Percentiles rank a stretch among this genome's conserved stretches.
phyloP scores from a whole-genome alignment of 2,888 invertebrate genomes.

The Bruchidius siliquastri region DNA sequence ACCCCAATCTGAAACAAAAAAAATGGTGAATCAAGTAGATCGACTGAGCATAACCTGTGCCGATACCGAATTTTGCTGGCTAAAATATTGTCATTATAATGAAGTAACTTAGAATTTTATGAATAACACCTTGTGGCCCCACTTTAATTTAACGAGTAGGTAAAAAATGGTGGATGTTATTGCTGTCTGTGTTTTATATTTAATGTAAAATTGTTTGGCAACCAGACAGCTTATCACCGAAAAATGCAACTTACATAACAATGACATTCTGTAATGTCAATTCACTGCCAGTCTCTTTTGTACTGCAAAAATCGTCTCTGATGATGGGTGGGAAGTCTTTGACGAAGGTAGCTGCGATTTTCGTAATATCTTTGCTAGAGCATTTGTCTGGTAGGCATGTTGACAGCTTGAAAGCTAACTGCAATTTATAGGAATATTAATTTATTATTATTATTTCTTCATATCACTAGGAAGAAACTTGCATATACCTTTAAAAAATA shows the following conservation, averaged over 20 bases:
- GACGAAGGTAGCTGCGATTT: constrained; percentile 15
- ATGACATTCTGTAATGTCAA: constrained; percentile 21
- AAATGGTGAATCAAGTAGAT: background rate
- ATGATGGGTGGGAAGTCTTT: background rate
- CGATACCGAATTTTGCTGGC: no score
- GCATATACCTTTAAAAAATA: no score
- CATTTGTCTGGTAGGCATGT: constrained; percentile 28
- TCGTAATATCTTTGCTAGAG: constrained; percentile 39
- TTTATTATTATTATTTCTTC: no score
- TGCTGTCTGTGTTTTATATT: no score
- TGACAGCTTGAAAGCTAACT: constrained; percentile 14
- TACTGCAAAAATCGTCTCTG: constrained; percentile 15
- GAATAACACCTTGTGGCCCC: no score
- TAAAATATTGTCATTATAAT: no score
- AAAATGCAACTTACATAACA: constrained; percentile 22
- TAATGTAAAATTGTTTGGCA: no score
- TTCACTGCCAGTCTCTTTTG: constrained; percentile 16
- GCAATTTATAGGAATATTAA: constrained; percentile 1
- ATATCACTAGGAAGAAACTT: no score
- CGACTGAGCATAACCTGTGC: background rate
- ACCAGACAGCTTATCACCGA: no score
- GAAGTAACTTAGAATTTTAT: no score
- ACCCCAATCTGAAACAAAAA: constrained; percentile 21
- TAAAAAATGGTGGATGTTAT: no score
- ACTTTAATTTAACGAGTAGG: no score